Conservation (phyloP, 2,797 vertebrate genomes). For the Arnoldichthys spilopterus region DNA sequence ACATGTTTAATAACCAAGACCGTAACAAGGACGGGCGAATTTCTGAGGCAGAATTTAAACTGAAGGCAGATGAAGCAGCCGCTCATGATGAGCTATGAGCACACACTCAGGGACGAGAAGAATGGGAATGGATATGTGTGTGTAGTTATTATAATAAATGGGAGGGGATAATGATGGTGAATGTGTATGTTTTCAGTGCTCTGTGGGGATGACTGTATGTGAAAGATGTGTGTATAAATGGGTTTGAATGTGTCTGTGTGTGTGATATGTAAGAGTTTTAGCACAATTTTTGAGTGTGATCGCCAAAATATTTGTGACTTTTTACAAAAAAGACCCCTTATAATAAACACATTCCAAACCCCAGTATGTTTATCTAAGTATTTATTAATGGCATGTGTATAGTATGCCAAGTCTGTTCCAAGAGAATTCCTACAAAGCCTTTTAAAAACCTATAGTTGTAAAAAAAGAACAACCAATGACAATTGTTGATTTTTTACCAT, state of each 20-base stretch:
- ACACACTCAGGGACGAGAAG: conserved; percentile 47
- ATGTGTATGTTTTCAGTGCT: conserved; percentile 26
- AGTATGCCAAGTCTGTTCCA: background rate
- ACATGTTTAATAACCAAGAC: conserved; percentile 98
- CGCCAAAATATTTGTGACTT: conserved; percentile 39
- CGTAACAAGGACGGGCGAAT: conserved; percentile 91
- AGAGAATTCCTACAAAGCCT: too few species aligned
- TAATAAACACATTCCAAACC: conserved; percentile 58
- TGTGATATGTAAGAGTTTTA: conserved; percentile 33
- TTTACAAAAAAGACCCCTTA: conserved; percentile 48
- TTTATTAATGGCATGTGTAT: background rate
- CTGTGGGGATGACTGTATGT: conserved; percentile 38
- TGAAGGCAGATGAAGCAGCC: conserved; percentile 91
- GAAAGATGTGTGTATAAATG: conserved; percentile 35
- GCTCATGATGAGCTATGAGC: conserved; percentile 92
- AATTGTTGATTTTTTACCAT: too few species aligned
- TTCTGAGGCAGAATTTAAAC: conserved; percentile 88
- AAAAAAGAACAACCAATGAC: too few species aligned
- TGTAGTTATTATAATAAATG: conserved; percentile 30
- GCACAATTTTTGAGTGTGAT: conserved; percentile 22
- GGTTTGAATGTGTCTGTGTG: conserved; percentile 27
- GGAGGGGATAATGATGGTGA: conserved; percentile 49
- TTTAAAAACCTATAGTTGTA: background rate
- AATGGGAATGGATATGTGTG: conserved; percentile 51
- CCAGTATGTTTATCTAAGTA: background rate